Evolutionary conservation across 2,888 invertebrate species (phyloP).

Genomic region (Alloscopus bannaensis): DNA sequence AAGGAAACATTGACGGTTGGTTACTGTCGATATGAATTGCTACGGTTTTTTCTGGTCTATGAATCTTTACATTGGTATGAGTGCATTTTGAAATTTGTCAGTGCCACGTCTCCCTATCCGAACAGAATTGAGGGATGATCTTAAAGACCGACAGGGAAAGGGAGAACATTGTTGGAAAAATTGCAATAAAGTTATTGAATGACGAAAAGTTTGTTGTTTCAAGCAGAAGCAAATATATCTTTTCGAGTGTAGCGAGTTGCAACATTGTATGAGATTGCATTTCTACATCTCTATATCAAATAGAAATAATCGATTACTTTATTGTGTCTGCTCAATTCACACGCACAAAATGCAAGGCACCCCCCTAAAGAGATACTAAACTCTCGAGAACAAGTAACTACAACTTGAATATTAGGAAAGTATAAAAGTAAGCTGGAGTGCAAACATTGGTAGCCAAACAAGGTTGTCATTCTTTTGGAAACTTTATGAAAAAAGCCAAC

Average conservation of each 20-base stretch:
- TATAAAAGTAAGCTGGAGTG: no score
- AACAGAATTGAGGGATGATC: neutral
- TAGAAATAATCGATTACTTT: slow-evolving; percentile 38
- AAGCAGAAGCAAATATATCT: no score
- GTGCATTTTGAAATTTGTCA: slow-evolving; percentile 54
- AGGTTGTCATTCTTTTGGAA: slow-evolving; percentile 33
- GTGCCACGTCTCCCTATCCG: slow-evolving; percentile 27
- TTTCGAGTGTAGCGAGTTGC: no score
- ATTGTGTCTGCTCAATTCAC: slow-evolving; percentile 33
- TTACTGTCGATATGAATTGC: slow-evolving; percentile 51
- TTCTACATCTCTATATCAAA: slow-evolving; percentile 17
- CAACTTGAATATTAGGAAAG: no score
- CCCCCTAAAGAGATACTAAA: no score
- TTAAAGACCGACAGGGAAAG: neutral
- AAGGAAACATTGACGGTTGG: slow-evolving; percentile 40
- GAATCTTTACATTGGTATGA: slow-evolving; percentile 39
- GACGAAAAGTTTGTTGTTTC: slow-evolving; percentile 9
- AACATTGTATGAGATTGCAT: no score
- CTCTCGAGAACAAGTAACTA: no score
- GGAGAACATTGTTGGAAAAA: slow-evolving; percentile 11
- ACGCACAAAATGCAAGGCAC: no score
- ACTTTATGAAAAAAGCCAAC: neutral
- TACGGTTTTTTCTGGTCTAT: slow-evolving; percentile 48
- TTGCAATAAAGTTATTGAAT: slow-evolving; percentile 32
- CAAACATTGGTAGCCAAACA: no score